A percentile compares a stretch with the other conserved stretches of the same genome.
Evolutionary conservation across 2,888 invertebrate species (phyloP).

Genomic region (Hofmannophila pseudospretella): DNA sequence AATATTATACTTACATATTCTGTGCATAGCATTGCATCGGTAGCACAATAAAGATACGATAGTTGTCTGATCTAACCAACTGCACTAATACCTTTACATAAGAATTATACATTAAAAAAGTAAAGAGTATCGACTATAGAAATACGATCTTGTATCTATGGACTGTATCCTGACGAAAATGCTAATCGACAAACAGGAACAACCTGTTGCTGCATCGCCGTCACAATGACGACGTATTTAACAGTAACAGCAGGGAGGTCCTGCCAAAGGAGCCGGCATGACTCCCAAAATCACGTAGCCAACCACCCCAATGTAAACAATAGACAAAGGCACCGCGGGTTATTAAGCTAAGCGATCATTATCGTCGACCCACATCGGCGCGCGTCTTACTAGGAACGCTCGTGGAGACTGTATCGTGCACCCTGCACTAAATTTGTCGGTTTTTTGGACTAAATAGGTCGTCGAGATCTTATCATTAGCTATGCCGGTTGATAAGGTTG

Average conservation of each 20-base stretch:
- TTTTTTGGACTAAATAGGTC: constrained; percentile 54
- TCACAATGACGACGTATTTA: constrained; percentile 58
- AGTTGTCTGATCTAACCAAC: too few species aligned
- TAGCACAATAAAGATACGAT: too few species aligned
- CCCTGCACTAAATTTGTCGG: constrained; percentile 42
- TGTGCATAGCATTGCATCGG: too few species aligned
- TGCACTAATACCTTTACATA: too few species aligned
- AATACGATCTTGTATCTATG: too few species aligned
- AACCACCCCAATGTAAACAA: constrained; percentile 73
- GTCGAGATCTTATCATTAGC: constrained; percentile 44
- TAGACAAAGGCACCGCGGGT: constrained; percentile 67
- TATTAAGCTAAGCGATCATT: constrained; percentile 60
- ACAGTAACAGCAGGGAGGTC: constrained; percentile 71
- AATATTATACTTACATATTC: too few species aligned
- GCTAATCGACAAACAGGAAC: neutral
- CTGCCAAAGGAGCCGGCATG: constrained; percentile 66
- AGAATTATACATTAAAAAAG: too few species aligned
- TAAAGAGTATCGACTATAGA: too few species aligned
- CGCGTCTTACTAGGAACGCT: constrained; percentile 28
- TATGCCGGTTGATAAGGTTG: constrained; percentile 18
- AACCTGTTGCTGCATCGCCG: constrained; percentile 16
- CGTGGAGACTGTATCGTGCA: constrained; percentile 12
- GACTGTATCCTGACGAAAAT: too few species aligned
- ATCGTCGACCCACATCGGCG: constrained; percentile 26
- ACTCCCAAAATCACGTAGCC: constrained; percentile 67